A percentile compares a stretch with the other conserved stretches of the same genome.
Conservation (phyloP, 2,888 invertebrate species). For the Megalurothrips usitatus region DNA sequence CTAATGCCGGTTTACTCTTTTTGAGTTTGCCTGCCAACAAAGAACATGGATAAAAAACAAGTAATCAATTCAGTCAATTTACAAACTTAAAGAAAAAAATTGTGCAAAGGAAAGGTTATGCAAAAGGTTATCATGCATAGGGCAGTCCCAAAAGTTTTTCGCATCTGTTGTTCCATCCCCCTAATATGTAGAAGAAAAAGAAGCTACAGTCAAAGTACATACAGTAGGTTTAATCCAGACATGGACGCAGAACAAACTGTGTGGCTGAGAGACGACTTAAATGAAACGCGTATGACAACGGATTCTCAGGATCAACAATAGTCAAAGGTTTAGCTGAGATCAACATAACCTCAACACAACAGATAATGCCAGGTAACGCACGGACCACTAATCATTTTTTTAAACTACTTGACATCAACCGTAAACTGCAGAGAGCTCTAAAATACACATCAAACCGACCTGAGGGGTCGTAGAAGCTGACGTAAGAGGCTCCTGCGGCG, state of each 20-base stretch:
- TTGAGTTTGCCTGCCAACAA: neutral
- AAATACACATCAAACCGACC: neutral
- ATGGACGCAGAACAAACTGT: neutral
- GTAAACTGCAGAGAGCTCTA: neutral
- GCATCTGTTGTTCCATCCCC: neutral
- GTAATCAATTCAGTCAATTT: neutral
- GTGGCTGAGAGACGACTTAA: neutral
- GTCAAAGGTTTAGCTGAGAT: neutral
- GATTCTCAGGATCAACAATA: neutral
- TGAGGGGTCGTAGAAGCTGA: constrained; percentile 3
- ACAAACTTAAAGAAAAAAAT: neutral
- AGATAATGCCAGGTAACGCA: neutral
- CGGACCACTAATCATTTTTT: neutral
- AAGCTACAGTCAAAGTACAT: neutral
- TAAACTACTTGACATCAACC: neutral
- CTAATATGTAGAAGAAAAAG: neutral
- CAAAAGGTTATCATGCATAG: neutral
- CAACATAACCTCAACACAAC: neutral
- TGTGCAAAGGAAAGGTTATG: neutral
- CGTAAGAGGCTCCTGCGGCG: neutral
- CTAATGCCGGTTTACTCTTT: neutral
- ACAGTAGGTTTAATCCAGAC: neutral
- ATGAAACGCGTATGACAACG: neutral
- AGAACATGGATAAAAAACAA: neutral
- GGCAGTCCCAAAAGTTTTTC: neutral